Conservation (phyloP, 2,113 vertebrate genomes). For the Cyrtonyx montezumae region DNA sequence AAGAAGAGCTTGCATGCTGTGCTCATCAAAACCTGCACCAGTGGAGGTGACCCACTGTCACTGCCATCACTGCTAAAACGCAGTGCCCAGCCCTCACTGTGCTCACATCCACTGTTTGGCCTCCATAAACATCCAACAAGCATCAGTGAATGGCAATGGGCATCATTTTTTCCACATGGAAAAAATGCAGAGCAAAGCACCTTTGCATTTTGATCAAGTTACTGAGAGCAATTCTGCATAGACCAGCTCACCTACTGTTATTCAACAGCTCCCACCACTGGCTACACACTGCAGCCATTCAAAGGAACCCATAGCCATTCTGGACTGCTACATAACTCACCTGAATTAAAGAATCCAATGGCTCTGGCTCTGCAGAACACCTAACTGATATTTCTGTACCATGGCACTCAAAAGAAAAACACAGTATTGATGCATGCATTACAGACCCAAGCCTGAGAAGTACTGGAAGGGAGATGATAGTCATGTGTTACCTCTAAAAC, state of each 20-base stretch:
- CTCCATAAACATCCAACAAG: too few species aligned
- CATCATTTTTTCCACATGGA: too few species aligned
- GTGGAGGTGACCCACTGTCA: too few species aligned
- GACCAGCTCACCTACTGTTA: not conserved
- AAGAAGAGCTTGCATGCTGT: too few species aligned
- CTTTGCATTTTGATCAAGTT: not conserved
- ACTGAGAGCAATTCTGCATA: not conserved
- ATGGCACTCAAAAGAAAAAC: not conserved
- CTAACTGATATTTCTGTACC: not conserved
- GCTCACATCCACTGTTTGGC: too few species aligned
- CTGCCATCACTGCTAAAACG: too few species aligned
- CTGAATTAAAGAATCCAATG: not conserved
- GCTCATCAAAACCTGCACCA: too few species aligned
- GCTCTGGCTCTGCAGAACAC: not conserved
- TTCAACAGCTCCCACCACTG: not conserved
- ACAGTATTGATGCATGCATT: not conserved
- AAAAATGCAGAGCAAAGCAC: not conserved
- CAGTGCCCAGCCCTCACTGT: too few species aligned
- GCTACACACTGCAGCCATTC: not conserved
- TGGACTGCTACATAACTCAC: not conserved
- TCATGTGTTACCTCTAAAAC: not conserved
- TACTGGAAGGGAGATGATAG: not conserved
- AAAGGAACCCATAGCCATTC: not conserved
- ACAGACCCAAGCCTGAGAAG: not conserved
- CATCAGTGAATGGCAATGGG: too few species aligned